Evolutionary conservation across 2,888 invertebrate species (phyloP).

Genomic region (Drosophila cracens): DNA sequence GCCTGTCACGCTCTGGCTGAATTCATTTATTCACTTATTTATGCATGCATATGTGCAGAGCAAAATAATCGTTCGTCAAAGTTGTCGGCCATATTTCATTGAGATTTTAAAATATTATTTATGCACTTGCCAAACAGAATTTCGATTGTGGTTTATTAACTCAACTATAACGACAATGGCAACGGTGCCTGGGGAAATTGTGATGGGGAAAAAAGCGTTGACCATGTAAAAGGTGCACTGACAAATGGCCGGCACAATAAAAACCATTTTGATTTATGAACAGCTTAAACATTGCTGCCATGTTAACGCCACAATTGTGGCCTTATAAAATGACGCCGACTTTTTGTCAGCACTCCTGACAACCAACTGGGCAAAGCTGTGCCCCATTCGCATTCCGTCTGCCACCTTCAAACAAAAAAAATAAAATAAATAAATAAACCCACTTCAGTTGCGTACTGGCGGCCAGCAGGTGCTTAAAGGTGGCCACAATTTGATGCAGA

Average conservation of each 20-base stretch:
- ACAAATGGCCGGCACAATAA: constrained; percentile 63
- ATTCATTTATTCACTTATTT: constrained; percentile 69
- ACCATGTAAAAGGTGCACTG: constrained; percentile 59
- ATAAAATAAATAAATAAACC: neutral
- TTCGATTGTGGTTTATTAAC: constrained; percentile 75
- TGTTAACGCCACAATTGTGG: constrained; percentile 66
- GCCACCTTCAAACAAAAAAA: neutral
- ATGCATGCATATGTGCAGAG: constrained; percentile 16
- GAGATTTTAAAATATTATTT: constrained; percentile 75
- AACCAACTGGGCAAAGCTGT: constrained; percentile 33
- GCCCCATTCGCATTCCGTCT: neutral
- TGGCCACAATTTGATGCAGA: constrained; percentile 42
- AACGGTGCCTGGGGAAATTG: constrained; percentile 36
- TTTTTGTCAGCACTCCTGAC: constrained; percentile 56
- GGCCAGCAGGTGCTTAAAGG: constrained; percentile 46
- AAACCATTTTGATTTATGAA: constrained; percentile 71
- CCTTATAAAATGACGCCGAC: constrained; percentile 49
- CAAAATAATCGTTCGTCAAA: constrained; percentile 57
- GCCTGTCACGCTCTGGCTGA: constrained; percentile 12
- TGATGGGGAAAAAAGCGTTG: constrained; percentile 39
- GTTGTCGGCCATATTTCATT: constrained; percentile 68
- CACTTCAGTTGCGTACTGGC: constrained; percentile 33
- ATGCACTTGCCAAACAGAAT: constrained; percentile 57
- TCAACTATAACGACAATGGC: constrained; percentile 26
- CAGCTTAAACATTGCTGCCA: constrained; percentile 58